Evolutionary conservation across 2,888 invertebrate genomes (phyloP).

Genomic region (Hirtodrosophila trivittata): DNA sequence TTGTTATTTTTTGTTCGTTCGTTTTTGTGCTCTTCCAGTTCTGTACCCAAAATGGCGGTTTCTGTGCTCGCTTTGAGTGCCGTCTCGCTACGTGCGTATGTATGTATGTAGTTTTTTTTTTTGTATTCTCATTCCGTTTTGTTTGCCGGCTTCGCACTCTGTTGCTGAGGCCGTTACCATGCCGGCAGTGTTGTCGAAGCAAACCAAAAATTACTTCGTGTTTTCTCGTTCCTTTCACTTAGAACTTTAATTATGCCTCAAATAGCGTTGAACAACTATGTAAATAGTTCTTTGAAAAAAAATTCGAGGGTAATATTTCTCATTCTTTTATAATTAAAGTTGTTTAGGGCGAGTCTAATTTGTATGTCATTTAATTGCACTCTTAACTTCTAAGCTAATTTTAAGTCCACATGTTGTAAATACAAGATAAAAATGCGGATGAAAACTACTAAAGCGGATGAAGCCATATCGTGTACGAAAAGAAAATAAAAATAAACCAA

Average conservation of each 20-base stretch:
- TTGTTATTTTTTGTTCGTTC: constrained; percentile 65
- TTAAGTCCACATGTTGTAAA: constrained; percentile 50
- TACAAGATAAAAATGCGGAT: constrained; percentile 15
- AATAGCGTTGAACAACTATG: background rate
- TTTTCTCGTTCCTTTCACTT: background rate
- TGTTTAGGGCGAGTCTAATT: constrained; percentile 9
- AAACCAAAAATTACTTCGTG: constrained; percentile 16
- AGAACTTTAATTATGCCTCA: constrained; percentile 2
- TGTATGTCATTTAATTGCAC: constrained; percentile 25
- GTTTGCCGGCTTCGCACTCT: constrained; percentile 69
- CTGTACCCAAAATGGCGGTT: constrained; percentile 73
- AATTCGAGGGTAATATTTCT: constrained; percentile 6
- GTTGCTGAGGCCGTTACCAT: constrained; percentile 48
- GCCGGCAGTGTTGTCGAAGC: constrained; percentile 48
- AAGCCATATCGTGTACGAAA: constrained; percentile 42
- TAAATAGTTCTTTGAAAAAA: background rate
- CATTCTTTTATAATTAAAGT: constrained; percentile 4
- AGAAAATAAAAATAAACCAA: constrained; percentile 56
- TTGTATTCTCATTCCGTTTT: constrained; percentile 65
- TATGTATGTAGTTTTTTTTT: constrained; percentile 52
- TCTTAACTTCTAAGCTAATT: constrained; percentile 48
- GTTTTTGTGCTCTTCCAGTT: constrained; percentile 59
- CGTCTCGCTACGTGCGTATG: constrained; percentile 36
- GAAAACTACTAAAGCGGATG: constrained; percentile 17
- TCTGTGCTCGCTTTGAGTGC: constrained; percentile 37